These are phyloP conservation scores for Telmatherina bonti DNA, from an alignment of 2,797 vertebrate genomes.

Conservation along the genomic window DNA sequence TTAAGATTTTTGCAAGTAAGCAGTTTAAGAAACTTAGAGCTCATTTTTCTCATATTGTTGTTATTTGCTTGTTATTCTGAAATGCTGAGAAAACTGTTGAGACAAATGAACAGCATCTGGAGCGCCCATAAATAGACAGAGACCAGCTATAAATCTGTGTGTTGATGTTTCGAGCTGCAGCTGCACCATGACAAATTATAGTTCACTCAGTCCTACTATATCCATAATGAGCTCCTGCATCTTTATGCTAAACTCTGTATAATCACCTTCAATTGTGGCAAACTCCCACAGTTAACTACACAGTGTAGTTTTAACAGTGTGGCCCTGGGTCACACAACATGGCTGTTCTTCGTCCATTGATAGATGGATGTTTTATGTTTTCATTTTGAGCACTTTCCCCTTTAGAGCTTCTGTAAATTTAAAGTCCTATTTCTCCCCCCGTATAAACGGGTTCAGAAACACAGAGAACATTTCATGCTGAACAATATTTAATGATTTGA, in stretches of 20 bases:
- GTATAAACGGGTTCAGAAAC: too few species aligned
- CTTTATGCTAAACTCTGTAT: constrained; percentile 35
- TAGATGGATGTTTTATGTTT: constrained; percentile 18
- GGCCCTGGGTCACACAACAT: too few species aligned
- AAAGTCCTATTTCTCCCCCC: too few species aligned
- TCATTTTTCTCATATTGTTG: constrained; percentile 35
- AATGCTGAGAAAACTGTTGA: constrained; percentile 32
- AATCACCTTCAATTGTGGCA: constrained; percentile 24
- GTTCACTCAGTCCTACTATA: constrained; percentile 27
- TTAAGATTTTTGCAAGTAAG: constrained; percentile 44
- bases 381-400: constrained; percentile 1
- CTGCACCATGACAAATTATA: constrained; percentile 56
- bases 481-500: background rate
- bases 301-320: background rate
- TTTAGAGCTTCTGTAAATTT: constrained; percentile 38
- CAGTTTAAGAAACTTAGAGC: constrained; percentile 41
- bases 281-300: constrained; percentile 4
- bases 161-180: constrained; percentile 33
- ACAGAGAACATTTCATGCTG: background rate
- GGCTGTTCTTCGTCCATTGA: too few species aligned
- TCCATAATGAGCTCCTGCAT: constrained; percentile 25
- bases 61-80: constrained; percentile 32
- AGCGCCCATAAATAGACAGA: constrained; percentile 49
- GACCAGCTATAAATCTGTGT: constrained; percentile 30
- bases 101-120: constrained; percentile 41